A percentile compares a stretch with the other conserved stretches of the same genome.
phyloP scores from a whole-genome alignment of 2,888 invertebrate species.

The Archaeoteleia sp. region DNA sequence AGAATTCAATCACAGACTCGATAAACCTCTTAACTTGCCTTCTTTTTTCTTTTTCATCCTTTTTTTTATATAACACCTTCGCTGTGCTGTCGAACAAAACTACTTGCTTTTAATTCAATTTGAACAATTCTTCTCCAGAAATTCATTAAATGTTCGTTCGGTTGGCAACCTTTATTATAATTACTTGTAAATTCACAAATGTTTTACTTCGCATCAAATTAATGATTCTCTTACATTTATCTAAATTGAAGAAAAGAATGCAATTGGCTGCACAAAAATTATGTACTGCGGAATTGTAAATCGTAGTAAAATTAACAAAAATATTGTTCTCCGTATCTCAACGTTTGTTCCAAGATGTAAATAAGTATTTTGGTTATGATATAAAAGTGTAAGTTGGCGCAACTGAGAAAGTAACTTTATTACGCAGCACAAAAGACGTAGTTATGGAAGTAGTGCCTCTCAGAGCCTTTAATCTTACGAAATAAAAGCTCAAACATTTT shows the following conservation, averaged over 20 bases:
- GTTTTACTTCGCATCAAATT: too few relatives aligned
- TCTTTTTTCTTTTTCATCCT: constrained; percentile 24
- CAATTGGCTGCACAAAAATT: too few relatives aligned
- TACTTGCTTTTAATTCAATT: too few relatives aligned
- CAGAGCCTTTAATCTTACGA: constrained; percentile 39
- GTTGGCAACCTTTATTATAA: too few relatives aligned
- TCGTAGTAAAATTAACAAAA: too few relatives aligned
- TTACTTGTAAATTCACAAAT: too few relatives aligned
- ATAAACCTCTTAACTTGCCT: constrained; percentile 64
- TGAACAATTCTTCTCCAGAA: too few relatives aligned
- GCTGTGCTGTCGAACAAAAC: constrained; percentile 28
- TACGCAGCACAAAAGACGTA: constrained; percentile 39
- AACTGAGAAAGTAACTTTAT: constrained; percentile 42
- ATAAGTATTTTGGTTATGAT: constrained; percentile 40
- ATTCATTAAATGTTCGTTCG: too few relatives aligned
- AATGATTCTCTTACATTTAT: too few relatives aligned
- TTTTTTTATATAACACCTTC: constrained; percentile 18
- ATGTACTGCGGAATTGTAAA: too few relatives aligned
- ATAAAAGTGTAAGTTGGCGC: constrained; percentile 29
- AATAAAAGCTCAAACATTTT: constrained; percentile 50
- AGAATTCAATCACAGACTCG: constrained; percentile 67
- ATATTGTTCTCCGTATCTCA: too few relatives aligned
- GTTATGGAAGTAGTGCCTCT: constrained; percentile 39
- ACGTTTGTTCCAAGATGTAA: constrained; percentile 22
- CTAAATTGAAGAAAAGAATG: too few relatives aligned